These are phyloP conservation scores for Hypsibius dujardini DNA, from an alignment of 1,140 invertebrate genomes.

Conservation along the genomic window DNA sequence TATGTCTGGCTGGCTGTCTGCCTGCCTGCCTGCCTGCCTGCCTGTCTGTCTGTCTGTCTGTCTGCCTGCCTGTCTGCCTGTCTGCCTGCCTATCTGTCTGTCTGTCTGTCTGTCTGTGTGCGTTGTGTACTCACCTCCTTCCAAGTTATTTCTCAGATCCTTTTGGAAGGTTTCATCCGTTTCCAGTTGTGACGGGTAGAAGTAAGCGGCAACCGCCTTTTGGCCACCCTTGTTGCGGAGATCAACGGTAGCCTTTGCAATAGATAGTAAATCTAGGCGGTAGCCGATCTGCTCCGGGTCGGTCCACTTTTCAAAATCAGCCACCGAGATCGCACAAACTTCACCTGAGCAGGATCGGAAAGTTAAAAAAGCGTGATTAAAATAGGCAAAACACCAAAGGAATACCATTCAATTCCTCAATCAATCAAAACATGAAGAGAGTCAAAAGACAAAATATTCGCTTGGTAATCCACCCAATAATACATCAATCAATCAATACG, in stretches of 20 bases:
- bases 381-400: too few species aligned
- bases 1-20: too few species aligned
- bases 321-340: not conserved
- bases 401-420: not conserved
- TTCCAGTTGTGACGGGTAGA: constrained; percentile 9
- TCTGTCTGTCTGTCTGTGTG: not conserved
- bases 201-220: not conserved
- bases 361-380: too few species aligned
- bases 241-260: not conserved
- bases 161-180: not conserved
- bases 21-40: too few species aligned
- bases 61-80: too few species aligned
- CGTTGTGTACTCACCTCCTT: constrained; percentile 1
- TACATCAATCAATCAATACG: too few species aligned
- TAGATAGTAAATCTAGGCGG: not conserved
- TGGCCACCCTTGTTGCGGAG: not conserved
- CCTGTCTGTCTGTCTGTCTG: too few species aligned
- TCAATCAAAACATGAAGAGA: too few species aligned
- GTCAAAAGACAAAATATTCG: too few species aligned
- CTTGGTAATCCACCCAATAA: too few species aligned
- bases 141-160: not conserved
- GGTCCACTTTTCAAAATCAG: not conserved
- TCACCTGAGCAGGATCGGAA: too few species aligned
- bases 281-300: not conserved
- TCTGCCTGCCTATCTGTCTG: too few species aligned